Percentiles rank a stretch among this genome's conserved stretches.
phyloP scores from a whole-genome alignment of 2,113 vertebrate genomes.

The Dicerorhinus sumatrensis region DNA sequence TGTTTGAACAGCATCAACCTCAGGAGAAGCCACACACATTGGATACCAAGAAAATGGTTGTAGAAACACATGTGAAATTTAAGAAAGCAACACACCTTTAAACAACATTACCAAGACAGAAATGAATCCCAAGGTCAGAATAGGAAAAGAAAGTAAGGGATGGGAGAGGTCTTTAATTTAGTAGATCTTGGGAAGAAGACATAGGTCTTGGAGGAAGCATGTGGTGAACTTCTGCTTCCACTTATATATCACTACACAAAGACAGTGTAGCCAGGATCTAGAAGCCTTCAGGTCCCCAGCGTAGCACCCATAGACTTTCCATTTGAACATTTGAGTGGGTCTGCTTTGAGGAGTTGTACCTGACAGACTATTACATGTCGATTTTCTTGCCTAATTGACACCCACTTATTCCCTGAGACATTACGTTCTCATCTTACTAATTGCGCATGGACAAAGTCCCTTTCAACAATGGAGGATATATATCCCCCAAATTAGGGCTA shows the following conservation, averaged over 20 bases:
- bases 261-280: neutral
- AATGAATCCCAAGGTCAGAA: neutral
- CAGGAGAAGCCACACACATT: neutral
- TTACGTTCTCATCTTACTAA: neutral
- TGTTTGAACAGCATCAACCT: neutral
- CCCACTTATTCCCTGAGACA: neutral
- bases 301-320: neutral
- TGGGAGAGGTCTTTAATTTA: neutral
- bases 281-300: accelerated
- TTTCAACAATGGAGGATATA: neutral
- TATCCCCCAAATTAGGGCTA: neutral
- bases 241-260: neutral
- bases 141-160: neutral
- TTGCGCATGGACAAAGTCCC: neutral
- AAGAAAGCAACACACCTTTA: neutral
- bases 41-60: neutral
- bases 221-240: neutral
- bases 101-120: neutral
- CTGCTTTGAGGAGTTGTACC: neutral
- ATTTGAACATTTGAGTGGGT: neutral
- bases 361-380: accelerated
- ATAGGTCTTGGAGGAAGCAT: accelerated
- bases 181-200: neutral
- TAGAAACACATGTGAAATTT: neutral
- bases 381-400: neutral